Base-by-base conservation (phyloP, 2,113 vertebrate species). In the Pterocles orientalis region DNA sequence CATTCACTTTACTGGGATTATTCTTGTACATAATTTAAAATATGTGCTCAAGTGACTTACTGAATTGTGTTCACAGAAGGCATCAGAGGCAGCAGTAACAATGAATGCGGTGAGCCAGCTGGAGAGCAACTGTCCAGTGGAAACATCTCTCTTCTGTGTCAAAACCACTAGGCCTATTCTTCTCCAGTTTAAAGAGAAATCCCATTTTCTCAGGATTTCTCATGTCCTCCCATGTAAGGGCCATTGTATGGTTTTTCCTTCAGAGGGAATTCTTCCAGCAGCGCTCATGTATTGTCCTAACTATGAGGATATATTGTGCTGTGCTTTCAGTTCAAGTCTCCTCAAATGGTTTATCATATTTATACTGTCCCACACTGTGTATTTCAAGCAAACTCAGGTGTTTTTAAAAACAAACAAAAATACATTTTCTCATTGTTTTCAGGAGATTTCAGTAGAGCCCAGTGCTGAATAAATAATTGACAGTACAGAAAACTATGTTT, bases 391-490 rank as follows among this genome's bases (percentile, higher is more conserved):
- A 76, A 85, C 6, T 24, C 75, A 82, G 54, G 54, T 90, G 65
- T 73, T 94, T 86, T 56, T 21, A 61, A 88, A 92, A 96, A 29
- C 48, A 92, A 91, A 39, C n/a, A 65, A 82, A 76, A 94, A 34
- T 13, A 51, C 19, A 62, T 75, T 92, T 93, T 62, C 33, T 28
- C 54, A 29, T 33, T 71, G 72, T 88, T 86, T 94, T 75, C 56
- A 53, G 57, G 36, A 81, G 45, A 83, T 77, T 88, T 90, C 88
- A 83, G 80, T 72, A 68, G 43, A 90, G 41, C 20, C 39, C 14
- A 41, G 18, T 71, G 64, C 60, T 78, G 80, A 96, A 91, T 57
- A 84, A 93, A 86, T 92, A 97, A 92, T 68, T 94, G 47, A 90
- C 48, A 93, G 29, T 33, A 51, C 3, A 76, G 70, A 82, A 92